These are phyloP conservation scores for Lymantria dispar DNA, from an alignment of 2,888 invertebrate genomes.

Conservation along the genomic window DNA sequence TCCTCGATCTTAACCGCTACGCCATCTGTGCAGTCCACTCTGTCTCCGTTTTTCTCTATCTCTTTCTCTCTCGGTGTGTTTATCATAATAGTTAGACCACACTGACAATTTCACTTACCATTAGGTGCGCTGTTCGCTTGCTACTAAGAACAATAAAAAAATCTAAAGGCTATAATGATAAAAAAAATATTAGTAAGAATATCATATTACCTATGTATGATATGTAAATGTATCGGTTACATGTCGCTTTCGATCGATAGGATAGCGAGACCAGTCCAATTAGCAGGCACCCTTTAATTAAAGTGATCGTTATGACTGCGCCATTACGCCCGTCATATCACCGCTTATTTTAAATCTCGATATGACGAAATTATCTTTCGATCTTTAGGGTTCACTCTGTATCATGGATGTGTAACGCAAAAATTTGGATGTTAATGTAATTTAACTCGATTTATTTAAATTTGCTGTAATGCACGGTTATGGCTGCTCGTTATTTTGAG, in stretches of 20 bases:
- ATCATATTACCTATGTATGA: background rate
- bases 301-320: conserved; percentile 20
- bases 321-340: conserved; percentile 14
- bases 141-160: too few relatives aligned
- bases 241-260: conserved; percentile 19
- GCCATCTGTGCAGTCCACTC: too few relatives aligned
- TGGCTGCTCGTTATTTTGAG: background rate
- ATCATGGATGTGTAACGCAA: background rate
- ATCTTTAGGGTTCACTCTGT: background rate
- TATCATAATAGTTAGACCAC: too few relatives aligned
- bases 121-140: too few relatives aligned
- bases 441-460: conserved; percentile 3
- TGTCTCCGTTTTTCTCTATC: too few relatives aligned
- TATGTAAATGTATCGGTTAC: conserved; percentile 9
- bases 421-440: background rate
- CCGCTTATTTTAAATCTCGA: conserved; percentile 14
- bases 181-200: too few relatives aligned
- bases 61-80: too few relatives aligned
- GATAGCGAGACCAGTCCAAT: conserved; percentile 30
- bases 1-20: too few relatives aligned
- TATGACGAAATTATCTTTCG: conserved; percentile 6
- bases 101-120: too few relatives aligned
- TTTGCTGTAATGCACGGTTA: background rate
- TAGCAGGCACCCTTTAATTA: conserved; percentile 36
- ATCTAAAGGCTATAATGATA: too few relatives aligned